Evolutionary conservation across 2,797 vertebrate genomes (phyloP).

Genomic region (Hybognathus amarus): DNA sequence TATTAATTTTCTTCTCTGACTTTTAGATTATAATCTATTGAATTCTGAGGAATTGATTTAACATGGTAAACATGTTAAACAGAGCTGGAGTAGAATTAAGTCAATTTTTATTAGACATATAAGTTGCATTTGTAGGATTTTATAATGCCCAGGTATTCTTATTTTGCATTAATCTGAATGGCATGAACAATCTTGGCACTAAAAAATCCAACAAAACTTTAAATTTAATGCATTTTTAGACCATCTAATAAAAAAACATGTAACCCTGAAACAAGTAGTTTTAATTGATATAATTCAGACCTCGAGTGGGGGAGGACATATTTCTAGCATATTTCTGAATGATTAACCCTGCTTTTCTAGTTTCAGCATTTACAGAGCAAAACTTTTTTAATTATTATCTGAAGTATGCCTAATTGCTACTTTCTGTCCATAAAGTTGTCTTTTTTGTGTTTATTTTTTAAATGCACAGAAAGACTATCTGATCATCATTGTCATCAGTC

Average conservation of each 20-base stretch:
- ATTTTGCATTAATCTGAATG: background rate
- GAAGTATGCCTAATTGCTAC: background rate
- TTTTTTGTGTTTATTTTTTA: background rate
- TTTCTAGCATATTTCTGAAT: background rate
- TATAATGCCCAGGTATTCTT: background rate
- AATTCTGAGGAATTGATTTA: background rate
- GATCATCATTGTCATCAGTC: slow-evolving; percentile 86
- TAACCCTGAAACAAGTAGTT: background rate
- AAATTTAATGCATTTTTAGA: background rate
- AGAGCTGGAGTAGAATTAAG: background rate
- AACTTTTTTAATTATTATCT: background rate
- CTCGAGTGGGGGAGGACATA: background rate
- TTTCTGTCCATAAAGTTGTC: background rate
- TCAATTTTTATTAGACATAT: background rate
- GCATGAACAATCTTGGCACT: no score
- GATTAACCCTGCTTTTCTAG: background rate
- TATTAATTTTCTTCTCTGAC: background rate
- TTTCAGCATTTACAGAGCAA: background rate
- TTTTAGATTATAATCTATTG: background rate
- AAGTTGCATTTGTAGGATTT: background rate
- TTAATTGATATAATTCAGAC: background rate
- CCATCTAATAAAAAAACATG: background rate
- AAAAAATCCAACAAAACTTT: background rate
- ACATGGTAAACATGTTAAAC: background rate
- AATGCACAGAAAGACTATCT: slow-evolving; percentile 77